A percentile compares a stretch with the other conserved stretches of the same genome.
Conservation (phyloP, 2,113 vertebrate genomes). For the Aix galericulata region DNA sequence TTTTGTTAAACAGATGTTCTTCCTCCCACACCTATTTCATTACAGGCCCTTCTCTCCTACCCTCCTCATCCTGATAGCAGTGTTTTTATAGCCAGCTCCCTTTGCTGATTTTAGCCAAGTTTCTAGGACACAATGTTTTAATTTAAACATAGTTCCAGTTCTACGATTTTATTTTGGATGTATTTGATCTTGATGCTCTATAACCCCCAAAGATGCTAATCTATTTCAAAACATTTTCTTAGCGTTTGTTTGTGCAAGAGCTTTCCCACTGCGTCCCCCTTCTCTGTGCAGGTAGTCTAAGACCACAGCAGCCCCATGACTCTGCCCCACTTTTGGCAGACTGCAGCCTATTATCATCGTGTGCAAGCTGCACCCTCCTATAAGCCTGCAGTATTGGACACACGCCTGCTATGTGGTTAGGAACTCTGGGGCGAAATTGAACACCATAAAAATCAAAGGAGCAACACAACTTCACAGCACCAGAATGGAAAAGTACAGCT, state of each 20-base stretch:
- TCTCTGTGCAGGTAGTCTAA: not conserved
- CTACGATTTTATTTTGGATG: not conserved
- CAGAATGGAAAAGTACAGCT: not conserved
- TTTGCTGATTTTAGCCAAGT: conserved; percentile 35
- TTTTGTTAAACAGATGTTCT: conserved; percentile 24
- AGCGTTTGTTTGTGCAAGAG: conserved; percentile 1
- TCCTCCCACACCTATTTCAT: conserved; percentile 33
- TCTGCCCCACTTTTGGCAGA: not conserved
- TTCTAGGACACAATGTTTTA: conserved; percentile 31
- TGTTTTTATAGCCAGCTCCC: conserved; percentile 4
- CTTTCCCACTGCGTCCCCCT: not conserved
- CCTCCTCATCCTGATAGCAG: not conserved
- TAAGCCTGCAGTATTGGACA: not conserved
- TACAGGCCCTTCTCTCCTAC: not conserved
- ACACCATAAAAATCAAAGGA: not conserved
- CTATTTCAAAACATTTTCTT: conserved; percentile 27
- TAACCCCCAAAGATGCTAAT: not conserved
- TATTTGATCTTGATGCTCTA: not conserved
- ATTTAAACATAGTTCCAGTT: conserved; percentile 21
- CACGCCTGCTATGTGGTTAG: not conserved
- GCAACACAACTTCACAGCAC: not conserved
- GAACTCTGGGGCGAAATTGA: not conserved
- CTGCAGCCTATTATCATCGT: not conserved
- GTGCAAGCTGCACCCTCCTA: not conserved
- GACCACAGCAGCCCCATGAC: not conserved